Percentiles rank a stretch among this genome's conserved stretches.
These are phyloP conservation scores for Oxyura jamaicensis DNA, from an alignment of 2,113 vertebrate genomes.

Conservation along the genomic window DNA sequence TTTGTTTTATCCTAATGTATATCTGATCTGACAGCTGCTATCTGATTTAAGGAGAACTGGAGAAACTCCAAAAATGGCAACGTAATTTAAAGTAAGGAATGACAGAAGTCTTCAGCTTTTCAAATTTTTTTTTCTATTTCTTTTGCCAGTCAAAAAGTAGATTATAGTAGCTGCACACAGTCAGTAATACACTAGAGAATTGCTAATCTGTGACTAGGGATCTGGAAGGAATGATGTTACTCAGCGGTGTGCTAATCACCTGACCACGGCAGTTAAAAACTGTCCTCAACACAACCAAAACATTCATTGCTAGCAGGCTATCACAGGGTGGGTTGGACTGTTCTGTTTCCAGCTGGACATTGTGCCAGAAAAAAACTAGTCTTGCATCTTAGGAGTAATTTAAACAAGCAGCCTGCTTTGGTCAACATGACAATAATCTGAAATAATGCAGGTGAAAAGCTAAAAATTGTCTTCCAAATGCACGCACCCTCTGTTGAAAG, in stretches of 20 bases:
- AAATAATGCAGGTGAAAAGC: conserved; percentile 44
- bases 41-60: neutral
- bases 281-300: conserved; percentile 1
- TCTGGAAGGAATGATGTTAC: conserved; percentile 30
- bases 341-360: neutral
- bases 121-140: neutral
- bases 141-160: neutral
- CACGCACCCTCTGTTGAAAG: neutral
- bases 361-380: neutral
- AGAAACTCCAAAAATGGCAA: neutral
- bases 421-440: neutral
- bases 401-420: conserved; percentile 10
- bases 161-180: neutral
- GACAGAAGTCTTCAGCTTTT: neutral
- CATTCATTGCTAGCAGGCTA: neutral
- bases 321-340: neutral
- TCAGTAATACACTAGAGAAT: neutral
- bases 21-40: conserved; percentile 23
- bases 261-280: neutral
- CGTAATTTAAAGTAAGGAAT: neutral
- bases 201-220: conserved; percentile 29
- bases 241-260: conserved; percentile 60
- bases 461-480: neutral
- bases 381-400: neutral
- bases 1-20: neutral